phyloP scores from a whole-genome alignment of 2,113 vertebrate species.

The Gallinago jamesoni region DNA sequence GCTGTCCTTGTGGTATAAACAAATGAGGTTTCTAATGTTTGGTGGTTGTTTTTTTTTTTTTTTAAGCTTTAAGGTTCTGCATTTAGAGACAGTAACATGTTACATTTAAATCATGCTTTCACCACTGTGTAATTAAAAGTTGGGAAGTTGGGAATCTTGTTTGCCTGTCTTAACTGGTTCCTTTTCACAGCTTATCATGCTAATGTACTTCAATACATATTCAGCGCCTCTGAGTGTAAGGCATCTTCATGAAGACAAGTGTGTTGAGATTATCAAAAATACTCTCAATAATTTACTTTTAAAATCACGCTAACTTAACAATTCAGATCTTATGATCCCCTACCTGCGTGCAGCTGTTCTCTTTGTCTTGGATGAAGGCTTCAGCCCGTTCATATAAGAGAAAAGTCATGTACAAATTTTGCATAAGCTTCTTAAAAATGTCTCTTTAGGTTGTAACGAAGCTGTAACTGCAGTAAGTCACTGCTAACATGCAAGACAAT shows the following conservation, averaged over 20 bases:
- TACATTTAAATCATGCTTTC: neutral
- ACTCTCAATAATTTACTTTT: neutral
- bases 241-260: neutral
- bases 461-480: neutral
- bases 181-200: neutral
- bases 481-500: neutral
- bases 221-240: neutral
- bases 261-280: neutral
- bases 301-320: neutral
- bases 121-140: neutral
- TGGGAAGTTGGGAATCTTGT: conserved; percentile 1
- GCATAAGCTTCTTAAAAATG: neutral
- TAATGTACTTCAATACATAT: neutral
- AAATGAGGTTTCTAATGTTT: neutral
- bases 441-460: neutral
- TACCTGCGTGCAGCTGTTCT: neutral
- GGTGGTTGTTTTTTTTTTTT: neutral
- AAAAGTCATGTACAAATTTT: neutral
- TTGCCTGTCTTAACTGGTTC: conserved; percentile 7
- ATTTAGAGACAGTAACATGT: neutral
- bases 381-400: neutral
- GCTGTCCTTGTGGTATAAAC: neutral
- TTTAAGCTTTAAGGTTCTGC: neutral
- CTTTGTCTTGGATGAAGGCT: neutral
- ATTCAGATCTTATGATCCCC: neutral